Conservation (phyloP, 2,113 vertebrate species). For the Gavialis gangeticus region DNA sequence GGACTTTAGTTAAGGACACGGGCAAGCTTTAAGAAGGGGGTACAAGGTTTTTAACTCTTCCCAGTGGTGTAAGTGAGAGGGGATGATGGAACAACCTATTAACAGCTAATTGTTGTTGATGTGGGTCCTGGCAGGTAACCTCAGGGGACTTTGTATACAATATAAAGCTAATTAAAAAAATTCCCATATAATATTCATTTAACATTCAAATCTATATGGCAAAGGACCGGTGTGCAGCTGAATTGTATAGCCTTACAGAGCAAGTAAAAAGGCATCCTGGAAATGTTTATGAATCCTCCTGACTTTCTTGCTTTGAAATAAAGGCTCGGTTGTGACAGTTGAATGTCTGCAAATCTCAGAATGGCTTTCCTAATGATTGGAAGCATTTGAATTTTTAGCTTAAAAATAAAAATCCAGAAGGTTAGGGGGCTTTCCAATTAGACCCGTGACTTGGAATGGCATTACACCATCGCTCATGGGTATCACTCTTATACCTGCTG, state of each 20-base stretch:
- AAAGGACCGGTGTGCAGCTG: background rate
- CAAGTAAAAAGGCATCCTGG: background rate
- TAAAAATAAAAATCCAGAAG: slow-evolving; percentile 1
- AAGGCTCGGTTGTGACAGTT: background rate
- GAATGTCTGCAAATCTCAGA: background rate
- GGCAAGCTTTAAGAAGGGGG: background rate
- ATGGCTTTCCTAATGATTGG: background rate
- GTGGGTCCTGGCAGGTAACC: background rate
- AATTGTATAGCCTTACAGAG: accelerated
- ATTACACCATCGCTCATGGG: background rate
- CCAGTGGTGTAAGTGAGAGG: background rate
- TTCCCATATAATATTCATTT: background rate
- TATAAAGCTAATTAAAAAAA: background rate
- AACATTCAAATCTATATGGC: accelerated
- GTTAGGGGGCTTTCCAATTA: background rate
- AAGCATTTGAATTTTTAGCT: background rate
- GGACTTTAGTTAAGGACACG: background rate
- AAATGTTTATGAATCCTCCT: background rate
- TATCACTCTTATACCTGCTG: slow-evolving; percentile 23
- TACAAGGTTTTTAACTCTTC: background rate
- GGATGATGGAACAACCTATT: background rate
- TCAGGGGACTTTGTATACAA: background rate
- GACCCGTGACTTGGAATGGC: background rate
- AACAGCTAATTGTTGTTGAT: background rate
- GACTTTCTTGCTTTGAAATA: background rate